phyloP scores from a whole-genome alignment of 2,113 vertebrate genomes.

The Halcyon malimbica region DNA sequence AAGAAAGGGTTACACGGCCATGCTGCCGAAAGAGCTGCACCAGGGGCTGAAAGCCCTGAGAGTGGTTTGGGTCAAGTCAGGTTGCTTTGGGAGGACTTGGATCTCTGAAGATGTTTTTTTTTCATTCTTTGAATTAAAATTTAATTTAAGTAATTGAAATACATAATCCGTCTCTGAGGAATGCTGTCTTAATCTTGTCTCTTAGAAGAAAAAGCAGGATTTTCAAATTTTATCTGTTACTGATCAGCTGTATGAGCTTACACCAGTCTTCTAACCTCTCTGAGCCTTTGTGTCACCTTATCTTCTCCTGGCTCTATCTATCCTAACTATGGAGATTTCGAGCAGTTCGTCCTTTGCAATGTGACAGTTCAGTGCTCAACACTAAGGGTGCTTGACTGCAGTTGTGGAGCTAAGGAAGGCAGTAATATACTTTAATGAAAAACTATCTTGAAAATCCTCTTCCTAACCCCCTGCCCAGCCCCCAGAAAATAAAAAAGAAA shows the following conservation, averaged over 20 bases:
- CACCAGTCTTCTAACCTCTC: background rate
- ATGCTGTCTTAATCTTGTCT: conserved; percentile 38
- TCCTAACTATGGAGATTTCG: background rate
- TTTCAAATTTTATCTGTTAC: conserved; percentile 49
- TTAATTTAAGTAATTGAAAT: conserved; percentile 60
- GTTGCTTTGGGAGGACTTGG: conserved; percentile 27
- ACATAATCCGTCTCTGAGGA: conserved; percentile 15
- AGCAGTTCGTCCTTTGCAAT: background rate
- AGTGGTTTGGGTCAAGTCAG: conserved; percentile 40
- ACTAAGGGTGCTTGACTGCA: background rate
- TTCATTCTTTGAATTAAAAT: conserved; percentile 63
- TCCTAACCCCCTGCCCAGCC: background rate
- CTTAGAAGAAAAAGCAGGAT: conserved; percentile 37
- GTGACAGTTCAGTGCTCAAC: background rate
- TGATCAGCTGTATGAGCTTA: conserved; percentile 15
- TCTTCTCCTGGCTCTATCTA: background rate
- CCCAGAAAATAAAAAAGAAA: background rate
- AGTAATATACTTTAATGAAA: background rate
- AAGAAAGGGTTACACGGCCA: conserved; percentile 25
- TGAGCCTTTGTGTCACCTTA: conserved; percentile 34
- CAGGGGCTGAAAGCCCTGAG: background rate
- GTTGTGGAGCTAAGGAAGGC: background rate
- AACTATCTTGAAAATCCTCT: background rate
- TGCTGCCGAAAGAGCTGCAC: background rate
- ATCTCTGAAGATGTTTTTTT: conserved; percentile 52